Evolutionary conservation across 2,113 vertebrate genomes (phyloP), one percentile per base, ranked within the genome.

Genomic region (Centrocercus urophasianus): DNA sequence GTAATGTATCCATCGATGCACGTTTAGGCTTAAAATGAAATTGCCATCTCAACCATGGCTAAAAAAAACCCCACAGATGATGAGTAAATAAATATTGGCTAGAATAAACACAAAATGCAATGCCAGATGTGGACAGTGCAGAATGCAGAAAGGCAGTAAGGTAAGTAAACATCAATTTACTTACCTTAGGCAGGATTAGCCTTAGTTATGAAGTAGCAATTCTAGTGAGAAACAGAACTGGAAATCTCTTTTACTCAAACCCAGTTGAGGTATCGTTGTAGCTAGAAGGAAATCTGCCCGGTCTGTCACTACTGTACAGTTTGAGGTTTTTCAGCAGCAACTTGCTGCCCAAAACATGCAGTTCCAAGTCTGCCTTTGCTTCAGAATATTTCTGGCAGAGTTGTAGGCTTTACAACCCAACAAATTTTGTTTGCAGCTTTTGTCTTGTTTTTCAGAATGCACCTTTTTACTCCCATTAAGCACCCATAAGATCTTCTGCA

Each of bases 171-270:
- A 79, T 48, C 63, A 85, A 77, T 38, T 38, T 38, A 38, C 38
- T 38, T 38, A 38, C 38, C 38, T 38, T 38, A 69, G 86, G 80
- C 78, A 86, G 48, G 43, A 72, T 79, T 90, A 93, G 22, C 25
- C 80, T 82, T 75, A 75, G 86, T 72, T 93, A 43, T 75, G 65
- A 90, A 34, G 52, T 83, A 40, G 69, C 43, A 28, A 3, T 89
- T 92, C 43, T 81, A 90, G 18, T 48, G 61, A 90, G 90, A 90
- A 88, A 61, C 52, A 90, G 83, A 83, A 61, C 61, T 90, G 18
- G 7, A 40, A 42, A 52, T 13, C 10, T 80, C 61, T 86, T 86
- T 73, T 50, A 10, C 52, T 50, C 19, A 7, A 36, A 78, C 83
- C 48, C 48, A 66, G n/a, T 24, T 54, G 79, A 81, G 18, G 28